Evolutionary conservation across 1,140 invertebrate species (phyloP).

Genomic region (Drosophila suzukii): DNA sequence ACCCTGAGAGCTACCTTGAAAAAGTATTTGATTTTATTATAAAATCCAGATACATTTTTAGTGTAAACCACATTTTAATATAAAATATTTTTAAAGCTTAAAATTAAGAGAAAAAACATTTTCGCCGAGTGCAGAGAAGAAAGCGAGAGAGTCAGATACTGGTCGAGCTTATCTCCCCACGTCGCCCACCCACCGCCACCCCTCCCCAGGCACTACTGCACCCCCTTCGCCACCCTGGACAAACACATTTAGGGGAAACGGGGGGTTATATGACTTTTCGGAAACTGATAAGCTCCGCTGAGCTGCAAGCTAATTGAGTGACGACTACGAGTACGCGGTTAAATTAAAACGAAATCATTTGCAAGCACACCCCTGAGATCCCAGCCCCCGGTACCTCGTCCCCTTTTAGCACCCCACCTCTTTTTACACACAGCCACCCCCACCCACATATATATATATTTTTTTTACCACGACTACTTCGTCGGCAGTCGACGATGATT

Average conservation of each 20-base stretch:
- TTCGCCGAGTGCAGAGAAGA: constrained; percentile 3
- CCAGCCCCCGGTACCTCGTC: not conserved
- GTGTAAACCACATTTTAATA: too few relatives aligned
- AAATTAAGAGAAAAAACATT: not conserved
- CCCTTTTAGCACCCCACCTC: constrained; percentile 1
- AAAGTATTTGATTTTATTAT: too few relatives aligned
- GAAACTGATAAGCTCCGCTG: constrained; percentile 65
- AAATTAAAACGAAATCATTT: constrained; percentile 81
- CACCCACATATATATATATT: not conserved
- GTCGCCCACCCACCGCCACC: not conserved
- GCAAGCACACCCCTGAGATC: constrained; percentile 58
- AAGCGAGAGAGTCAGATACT: constrained; percentile 49
- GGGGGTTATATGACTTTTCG: constrained; percentile 75
- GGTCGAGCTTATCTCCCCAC: constrained; percentile 53
- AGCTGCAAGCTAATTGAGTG: constrained; percentile 69
- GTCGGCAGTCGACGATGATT: constrained; percentile 78
- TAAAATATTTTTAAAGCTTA: too few relatives aligned
- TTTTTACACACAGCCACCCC: constrained; percentile 7
- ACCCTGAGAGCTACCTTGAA: too few relatives aligned
- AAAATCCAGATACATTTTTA: too few relatives aligned
- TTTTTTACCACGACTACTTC: constrained; percentile 57
- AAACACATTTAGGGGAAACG: constrained; percentile 12
- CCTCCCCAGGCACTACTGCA: not conserved
- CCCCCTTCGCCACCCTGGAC: constrained; percentile 12
- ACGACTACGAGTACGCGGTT: constrained; percentile 61